Evolutionary conservation across 2,113 vertebrate genomes (phyloP), one percentile per base, ranked within the genome.

Genomic region (Phalacrocorax pelagicus): DNA sequence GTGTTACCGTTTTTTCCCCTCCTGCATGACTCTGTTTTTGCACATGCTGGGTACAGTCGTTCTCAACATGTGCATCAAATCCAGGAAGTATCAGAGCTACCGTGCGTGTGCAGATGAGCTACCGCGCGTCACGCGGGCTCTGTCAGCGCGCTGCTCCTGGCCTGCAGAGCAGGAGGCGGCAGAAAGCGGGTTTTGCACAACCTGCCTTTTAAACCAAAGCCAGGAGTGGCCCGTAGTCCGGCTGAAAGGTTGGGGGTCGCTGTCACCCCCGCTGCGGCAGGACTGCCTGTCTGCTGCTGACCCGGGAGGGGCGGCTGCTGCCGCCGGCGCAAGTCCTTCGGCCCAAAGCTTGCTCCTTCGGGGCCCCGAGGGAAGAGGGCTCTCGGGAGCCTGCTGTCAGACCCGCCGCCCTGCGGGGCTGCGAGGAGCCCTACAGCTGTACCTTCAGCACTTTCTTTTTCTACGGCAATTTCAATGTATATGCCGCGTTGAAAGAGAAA

Each of bases 51-150:
- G 92, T 65, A 88, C 95, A 83, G 75, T 57, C 82, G 2, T 77
- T 80, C 94, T 29, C 82, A 54, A 92, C 92, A 95, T 88, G 94
- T 96, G 95, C 95, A 58, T 32, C 75, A 10, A 26, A 96, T 86
- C 79, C 95, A 92, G 90, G 94, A 40, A 92, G 71, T 13, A 10
- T 13, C 47, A 0, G 21, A 20, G 92, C 95, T 97, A 70, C 96
- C 5, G 71, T 63, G 84, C 14, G 1, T 38, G 83, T 86, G 94
- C 12, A 26, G 32, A 47, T 32, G 81, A 87, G 94, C 96, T 94
- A 42, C 96, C 47, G 90, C 94, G 24, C 49, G 8, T 44, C 73
- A 4, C 7, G 20, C 42, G 3, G 90, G 40, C 15, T 71, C 95
- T 95, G 92, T 93, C 94, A 86, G 92, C 94, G 19, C 57, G 18